Conservation (phyloP, 2,797 vertebrate species). For the Phalanger gymnotis region DNA sequence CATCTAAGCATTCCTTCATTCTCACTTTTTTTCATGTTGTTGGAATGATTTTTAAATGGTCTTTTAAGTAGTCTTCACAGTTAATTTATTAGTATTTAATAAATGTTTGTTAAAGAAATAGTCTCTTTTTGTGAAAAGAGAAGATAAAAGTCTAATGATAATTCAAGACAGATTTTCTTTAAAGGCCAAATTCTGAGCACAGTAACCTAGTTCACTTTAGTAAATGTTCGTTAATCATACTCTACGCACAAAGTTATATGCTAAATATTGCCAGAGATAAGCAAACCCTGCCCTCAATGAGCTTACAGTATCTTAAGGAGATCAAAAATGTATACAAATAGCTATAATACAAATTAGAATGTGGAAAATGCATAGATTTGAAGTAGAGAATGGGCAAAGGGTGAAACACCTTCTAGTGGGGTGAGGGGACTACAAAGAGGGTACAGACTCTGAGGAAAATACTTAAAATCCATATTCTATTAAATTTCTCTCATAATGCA, state of each 20-base stretch:
- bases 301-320: neutral
- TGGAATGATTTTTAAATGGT: neutral
- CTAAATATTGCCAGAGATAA: neutral
- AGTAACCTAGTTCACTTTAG: neutral
- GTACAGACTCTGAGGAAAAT: neutral
- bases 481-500: constrained; percentile 58
- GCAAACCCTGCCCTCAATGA: neutral
- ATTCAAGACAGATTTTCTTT: neutral
- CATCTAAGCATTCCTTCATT: neutral
- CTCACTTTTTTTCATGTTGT: neutral
- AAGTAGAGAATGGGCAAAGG: neutral
- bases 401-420: neutral
- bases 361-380: neutral
- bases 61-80: neutral
- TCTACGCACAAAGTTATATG: neutral
- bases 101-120: neutral
- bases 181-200: neutral
- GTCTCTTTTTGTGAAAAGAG: neutral
- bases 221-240: neutral
- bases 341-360: neutral
- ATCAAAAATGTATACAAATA: neutral
- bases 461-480: constrained; percentile 47
- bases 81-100: neutral
- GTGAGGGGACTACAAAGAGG: neutral
- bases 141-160: neutral